Percentiles rank a stretch among this genome's conserved stretches.
Evolutionary conservation across 2,113 vertebrate genomes (phyloP).

Genomic region (Nannospalax galili): DNA sequence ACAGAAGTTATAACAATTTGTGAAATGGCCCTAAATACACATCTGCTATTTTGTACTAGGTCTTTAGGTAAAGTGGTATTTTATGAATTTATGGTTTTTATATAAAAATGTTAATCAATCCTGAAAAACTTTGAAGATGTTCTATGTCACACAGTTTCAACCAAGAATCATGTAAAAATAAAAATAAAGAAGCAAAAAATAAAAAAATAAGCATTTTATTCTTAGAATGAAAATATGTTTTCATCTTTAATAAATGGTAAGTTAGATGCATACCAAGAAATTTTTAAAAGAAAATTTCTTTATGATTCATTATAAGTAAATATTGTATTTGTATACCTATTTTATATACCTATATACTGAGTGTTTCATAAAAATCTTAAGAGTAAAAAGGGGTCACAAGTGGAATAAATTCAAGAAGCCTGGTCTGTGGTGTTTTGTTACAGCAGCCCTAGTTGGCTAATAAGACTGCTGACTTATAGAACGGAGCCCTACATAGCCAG

Average conservation of each 20-base stretch:
- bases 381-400: not conserved
- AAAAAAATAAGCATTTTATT: not conserved
- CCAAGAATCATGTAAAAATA: not conserved
- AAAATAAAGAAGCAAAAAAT: too few species aligned
- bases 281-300: not conserved
- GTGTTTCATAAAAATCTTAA: not conserved
- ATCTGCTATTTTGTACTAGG: not conserved
- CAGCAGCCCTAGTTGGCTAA: too few species aligned
- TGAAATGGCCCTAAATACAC: not conserved
- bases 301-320: not conserved
- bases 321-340: not conserved
- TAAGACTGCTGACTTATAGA: not conserved
- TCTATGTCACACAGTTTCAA: not conserved
- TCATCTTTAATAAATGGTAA: not conserved
- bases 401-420: not conserved
- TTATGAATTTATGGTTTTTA: not conserved
- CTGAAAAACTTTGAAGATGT: not conserved
- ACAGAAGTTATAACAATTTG: not conserved
- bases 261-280: not conserved
- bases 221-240: not conserved
- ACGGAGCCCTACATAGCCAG: not conserved
- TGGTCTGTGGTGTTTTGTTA: not conserved
- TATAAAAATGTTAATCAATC: not conserved
- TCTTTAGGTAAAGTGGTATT: not conserved
- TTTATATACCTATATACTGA: not conserved